phyloP scores from a whole-genome alignment of 2,888 invertebrate genomes.

The Dicyrtoma fusca region DNA sequence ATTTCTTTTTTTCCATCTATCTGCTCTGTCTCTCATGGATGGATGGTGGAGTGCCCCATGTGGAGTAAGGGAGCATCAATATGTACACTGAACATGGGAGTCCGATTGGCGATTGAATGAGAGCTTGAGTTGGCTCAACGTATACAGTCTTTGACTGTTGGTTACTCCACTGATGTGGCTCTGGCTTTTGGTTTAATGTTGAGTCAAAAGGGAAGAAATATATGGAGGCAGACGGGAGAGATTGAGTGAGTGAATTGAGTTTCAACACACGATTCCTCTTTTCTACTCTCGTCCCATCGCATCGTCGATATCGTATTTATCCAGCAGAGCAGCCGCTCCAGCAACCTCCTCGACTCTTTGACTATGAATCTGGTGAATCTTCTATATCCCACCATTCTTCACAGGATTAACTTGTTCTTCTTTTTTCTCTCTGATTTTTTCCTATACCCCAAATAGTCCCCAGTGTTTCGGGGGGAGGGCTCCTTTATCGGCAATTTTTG shows the following conservation, averaged over 20 bases:
- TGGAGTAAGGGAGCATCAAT: too few species aligned
- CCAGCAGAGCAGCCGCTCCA: background rate
- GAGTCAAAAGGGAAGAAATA: too few species aligned
- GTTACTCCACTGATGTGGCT: too few species aligned
- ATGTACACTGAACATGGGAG: too few species aligned
- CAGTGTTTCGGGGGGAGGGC: background rate
- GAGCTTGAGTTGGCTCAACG: too few species aligned
- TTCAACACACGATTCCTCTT: constrained; percentile 31
- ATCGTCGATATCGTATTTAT: constrained; percentile 34
- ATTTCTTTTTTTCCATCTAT: too few species aligned
- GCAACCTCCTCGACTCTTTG: background rate
- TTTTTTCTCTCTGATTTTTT: background rate
- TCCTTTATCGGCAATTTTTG: constrained; percentile 7
- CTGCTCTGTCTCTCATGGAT: too few species aligned
- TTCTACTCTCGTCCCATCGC: constrained; percentile 16
- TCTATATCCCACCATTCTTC: constrained; percentile 24
- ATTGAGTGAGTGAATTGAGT: constrained; percentile 27
- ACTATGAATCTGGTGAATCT: constrained; percentile 2
- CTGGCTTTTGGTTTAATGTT: too few species aligned
- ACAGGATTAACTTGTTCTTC: constrained; percentile 26
- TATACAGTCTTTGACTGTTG: too few species aligned
- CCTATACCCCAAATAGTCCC: background rate
- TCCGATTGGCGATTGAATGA: too few species aligned
- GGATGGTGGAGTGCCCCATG: too few species aligned
- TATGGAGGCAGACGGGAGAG: background rate